These are phyloP conservation scores for Alloscopus bannaensis DNA, from an alignment of 2,888 invertebrate genomes.

Conservation along the genomic window DNA sequence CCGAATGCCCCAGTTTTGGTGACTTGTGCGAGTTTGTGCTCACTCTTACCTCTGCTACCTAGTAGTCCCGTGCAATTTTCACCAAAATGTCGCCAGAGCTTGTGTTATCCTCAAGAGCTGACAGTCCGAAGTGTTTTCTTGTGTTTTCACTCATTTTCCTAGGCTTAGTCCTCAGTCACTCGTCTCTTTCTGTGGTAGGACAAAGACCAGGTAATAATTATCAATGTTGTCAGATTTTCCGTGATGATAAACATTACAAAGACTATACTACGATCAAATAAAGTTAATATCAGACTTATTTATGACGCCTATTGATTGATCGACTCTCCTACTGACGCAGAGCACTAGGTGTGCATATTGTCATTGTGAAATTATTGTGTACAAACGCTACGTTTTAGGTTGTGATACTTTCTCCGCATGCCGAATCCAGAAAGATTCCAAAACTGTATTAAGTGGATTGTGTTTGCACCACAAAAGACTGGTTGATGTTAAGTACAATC, in stretches of 20 bases:
- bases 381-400: not conserved
- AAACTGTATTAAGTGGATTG: too few species aligned
- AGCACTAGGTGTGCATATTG: too few species aligned
- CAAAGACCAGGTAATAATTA: slow-evolving; percentile 24
- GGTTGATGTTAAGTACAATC: too few species aligned
- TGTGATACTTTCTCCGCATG: not conserved
- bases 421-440: too few species aligned
- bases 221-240: slow-evolving; percentile 7
- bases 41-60: not conserved
- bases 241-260: too few species aligned
- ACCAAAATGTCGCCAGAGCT: slow-evolving; percentile 49
- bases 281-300: too few species aligned
- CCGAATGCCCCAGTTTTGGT: slow-evolving; percentile 11
- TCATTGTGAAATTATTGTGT: not conserved
- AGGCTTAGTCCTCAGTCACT: slow-evolving; percentile 9
- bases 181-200: slow-evolving; percentile 12
- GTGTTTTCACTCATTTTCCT: slow-evolving; percentile 46
- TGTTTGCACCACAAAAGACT: too few species aligned
- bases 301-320: too few species aligned
- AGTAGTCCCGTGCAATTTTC: slow-evolving; percentile 18
- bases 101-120: slow-evolving; percentile 14
- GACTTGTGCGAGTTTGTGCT: not conserved
- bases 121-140: slow-evolving; percentile 49
- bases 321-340: too few species aligned
- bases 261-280: too few species aligned